Evolutionary conservation across 1,140 invertebrate genomes (phyloP), one percentile per base, ranked within the genome.

Genomic region (Trichonephila clavipes): DNA sequence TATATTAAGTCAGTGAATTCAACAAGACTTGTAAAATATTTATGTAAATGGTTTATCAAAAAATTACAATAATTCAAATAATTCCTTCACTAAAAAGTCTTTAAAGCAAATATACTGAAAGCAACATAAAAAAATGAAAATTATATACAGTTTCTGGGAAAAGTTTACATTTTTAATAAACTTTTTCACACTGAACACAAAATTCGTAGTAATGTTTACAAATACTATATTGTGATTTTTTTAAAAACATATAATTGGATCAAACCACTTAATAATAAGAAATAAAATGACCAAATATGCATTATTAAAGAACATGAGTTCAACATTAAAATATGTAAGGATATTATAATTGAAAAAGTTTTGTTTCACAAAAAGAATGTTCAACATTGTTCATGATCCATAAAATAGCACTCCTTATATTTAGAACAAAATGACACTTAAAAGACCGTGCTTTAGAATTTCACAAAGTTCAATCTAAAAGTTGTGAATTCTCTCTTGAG

Each of bases 381-480:
- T 28, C 72, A 40, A 34, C 16, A 28, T 77, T 77, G 66, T 4
- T 69, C n/a, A 69, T 69, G 66, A 77, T 34, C 34, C 24, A 77
- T 77, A 77, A 77, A 77, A 77, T 77, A 40, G 72, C 34, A 69
- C 24, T 69, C n/a, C 66, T 69, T 69, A 24, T 24, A 69, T 69
- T n/a, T 69, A 24, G 24, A n/a, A n/a, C n/a, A 69, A 24, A 24
- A 10, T 66, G n/a, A 69, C n/a, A 21, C 10, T 69, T 24, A 69
- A 69, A 69, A 24, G 7, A 69, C 3, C 8, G 0, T 51, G 0
- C 51, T 51, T 7, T 51, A 51, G 51, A 51, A 10, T 51, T 24
- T 14, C n/a, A 69, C 19, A 62, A 62, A 24, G 66, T 69, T 24
- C 24, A 69, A 28, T 69, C n/a, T 24, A 69, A 69, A 69, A n/a